These are phyloP conservation scores for Metaphire vulgaris DNA, from an alignment of 1,140 invertebrate genomes.

Conservation along the genomic window DNA sequence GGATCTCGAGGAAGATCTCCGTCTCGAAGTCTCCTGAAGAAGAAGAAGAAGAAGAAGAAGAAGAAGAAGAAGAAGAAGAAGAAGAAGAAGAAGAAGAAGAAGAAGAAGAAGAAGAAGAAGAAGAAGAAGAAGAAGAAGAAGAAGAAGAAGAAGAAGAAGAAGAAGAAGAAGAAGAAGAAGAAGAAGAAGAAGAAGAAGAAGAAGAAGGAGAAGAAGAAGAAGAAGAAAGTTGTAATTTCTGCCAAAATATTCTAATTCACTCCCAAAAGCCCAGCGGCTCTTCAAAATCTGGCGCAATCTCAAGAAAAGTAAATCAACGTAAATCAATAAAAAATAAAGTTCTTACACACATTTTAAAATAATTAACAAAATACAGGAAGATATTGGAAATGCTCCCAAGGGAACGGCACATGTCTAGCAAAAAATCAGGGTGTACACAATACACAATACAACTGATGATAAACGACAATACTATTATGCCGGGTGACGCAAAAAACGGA, in stretches of 20 bases:
- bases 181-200: conserved; percentile 26
- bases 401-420: too few relatives aligned
- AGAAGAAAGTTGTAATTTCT: conserved; percentile 7
- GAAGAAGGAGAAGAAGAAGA: conserved; percentile 24
- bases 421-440: too few relatives aligned
- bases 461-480: too few relatives aligned
- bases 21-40: conserved; percentile 24
- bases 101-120: conserved; percentile 24
- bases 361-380: too few relatives aligned
- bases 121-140: conserved; percentile 16
- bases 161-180: conserved; percentile 26
- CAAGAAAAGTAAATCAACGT: background rate
- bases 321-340: background rate
- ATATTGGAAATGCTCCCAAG: too few relatives aligned
- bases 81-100: conserved; percentile 12
- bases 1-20: conserved; percentile 21
- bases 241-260: background rate
- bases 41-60: conserved; percentile 27
- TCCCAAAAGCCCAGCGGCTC: background rate
- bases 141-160: conserved; percentile 23
- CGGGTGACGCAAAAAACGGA: too few relatives aligned
- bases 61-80: conserved; percentile 27
- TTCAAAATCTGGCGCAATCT: background rate
- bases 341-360: too few relatives aligned
- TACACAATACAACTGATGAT: too few relatives aligned